Evolutionary conservation across 2,888 invertebrate species (phyloP).

Genomic region (Dryococelus australis): DNA sequence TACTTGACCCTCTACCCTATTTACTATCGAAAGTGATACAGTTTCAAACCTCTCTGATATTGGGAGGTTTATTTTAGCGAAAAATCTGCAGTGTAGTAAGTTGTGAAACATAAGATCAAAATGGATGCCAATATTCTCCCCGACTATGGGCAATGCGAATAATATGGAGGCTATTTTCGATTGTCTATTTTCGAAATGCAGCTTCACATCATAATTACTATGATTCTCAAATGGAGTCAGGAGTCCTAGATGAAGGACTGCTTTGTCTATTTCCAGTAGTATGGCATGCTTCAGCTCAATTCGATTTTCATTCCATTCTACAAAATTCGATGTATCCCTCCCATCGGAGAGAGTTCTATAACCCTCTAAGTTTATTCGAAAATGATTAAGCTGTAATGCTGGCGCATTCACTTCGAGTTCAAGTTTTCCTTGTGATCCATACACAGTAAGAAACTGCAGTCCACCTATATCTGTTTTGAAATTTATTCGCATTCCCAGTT

Average conservation of each 20-base stretch:
- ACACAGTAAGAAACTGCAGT: not conserved
- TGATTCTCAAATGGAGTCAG: not conserved
- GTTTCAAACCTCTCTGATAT: not conserved
- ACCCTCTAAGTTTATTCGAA: not conserved
- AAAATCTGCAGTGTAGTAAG: not conserved
- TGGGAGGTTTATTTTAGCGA: not conserved
- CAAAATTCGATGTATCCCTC: not conserved
- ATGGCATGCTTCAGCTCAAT: conserved; percentile 48
- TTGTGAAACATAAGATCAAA: not conserved
- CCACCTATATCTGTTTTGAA: not conserved
- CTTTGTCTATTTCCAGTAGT: conserved; percentile 44
- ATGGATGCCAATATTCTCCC: conserved; percentile 5
- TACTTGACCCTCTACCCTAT: not conserved
- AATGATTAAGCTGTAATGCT: not conserved
- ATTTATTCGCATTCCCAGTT: not conserved
- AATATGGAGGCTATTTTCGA: not conserved
- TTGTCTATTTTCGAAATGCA: conserved; percentile 5
- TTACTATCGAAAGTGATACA: not conserved
- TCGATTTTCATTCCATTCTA: conserved; percentile 48
- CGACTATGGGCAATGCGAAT: not conserved
- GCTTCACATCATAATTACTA: not conserved
- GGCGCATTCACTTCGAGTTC: not conserved
- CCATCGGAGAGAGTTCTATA: conserved; percentile 12
- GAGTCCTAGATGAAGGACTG: conserved; percentile 33
- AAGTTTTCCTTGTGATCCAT: conserved; percentile 5